Evolutionary conservation across 2,113 vertebrate species (phyloP), one percentile per base, ranked within the genome.

Genomic region (Penelope pileata): DNA sequence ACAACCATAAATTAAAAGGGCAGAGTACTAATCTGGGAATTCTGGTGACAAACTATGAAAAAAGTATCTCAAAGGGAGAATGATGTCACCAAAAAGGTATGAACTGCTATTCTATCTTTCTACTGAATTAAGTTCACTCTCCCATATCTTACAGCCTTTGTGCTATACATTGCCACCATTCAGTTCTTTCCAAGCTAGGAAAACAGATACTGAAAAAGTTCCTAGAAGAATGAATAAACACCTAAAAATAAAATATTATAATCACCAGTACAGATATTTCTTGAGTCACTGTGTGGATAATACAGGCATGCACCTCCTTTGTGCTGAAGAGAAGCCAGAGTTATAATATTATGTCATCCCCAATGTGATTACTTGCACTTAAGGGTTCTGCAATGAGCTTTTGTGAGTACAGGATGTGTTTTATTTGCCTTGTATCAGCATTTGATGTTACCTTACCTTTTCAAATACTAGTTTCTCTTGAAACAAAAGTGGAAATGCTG

Each of bases 401-500:
- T 67, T 83, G 63, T 48, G 22, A 59, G 59, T 83, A 54, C 78
- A 50, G 56, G 32, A 86, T 68, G 30, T 50, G 23, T 50, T 88
- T 86, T 91, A 43, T 78, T 88, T 88, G 73, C 51, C 51, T 56
- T 59, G 19, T 32, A 48, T 78, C 42, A 77, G 88, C 42, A 73
- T 32, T 88, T 82, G 58, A 86, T 72, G 81, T 53, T 74, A 72
- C 85, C 98, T 97, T 91, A 99, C 99, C 99, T 99, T 99, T 94
- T 98, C 98, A 97, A 99, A 99, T n/a, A 97, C 92, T 97, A 99
- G 98, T 93, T 97, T 98, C 95, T 99, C 98, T 85, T 98, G 97
- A 96, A 99, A 98, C 83, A 92, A 76, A 75, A 99, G 92, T 66
- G 99, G 99, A 74, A 99, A 99, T 18, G 85, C 94, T 48, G 98